A percentile compares a stretch with the other conserved stretches of the same genome.
Conservation (phyloP, 2,113 vertebrate species). For the Pelmatolapia mariae region DNA sequence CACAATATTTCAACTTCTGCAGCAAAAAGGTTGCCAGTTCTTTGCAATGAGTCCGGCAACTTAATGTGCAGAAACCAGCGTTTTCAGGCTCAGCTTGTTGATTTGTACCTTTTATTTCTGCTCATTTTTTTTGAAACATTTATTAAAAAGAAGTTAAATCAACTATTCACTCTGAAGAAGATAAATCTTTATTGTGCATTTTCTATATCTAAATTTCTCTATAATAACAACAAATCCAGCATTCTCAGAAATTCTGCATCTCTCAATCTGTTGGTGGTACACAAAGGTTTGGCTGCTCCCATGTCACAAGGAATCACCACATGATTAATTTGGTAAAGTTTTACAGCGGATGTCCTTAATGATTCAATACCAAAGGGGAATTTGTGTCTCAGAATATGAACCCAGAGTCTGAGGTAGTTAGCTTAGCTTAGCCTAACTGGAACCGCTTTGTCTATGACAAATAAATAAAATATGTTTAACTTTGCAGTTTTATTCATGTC, state of each 20-base stretch:
- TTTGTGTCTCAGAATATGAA: background rate
- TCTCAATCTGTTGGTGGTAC: background rate
- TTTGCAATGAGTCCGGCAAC: background rate
- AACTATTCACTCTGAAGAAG: background rate
- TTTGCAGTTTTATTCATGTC: background rate
- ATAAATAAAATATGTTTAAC: background rate
- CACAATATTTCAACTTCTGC: background rate
- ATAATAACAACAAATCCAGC: background rate
- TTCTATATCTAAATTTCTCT: background rate
- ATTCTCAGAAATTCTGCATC: background rate
- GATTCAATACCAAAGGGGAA: background rate
- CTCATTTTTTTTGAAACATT: no score
- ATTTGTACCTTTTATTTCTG: background rate
- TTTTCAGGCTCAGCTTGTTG: background rate
- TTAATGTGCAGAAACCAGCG: background rate
- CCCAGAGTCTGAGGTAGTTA: background rate
- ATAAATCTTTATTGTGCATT: background rate
- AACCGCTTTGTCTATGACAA: background rate
- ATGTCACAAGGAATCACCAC: background rate
- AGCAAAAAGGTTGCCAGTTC: background rate
- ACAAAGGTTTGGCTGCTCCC: background rate
- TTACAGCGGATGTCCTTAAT: background rate
- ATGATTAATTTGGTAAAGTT: background rate
- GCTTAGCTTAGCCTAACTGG: background rate
- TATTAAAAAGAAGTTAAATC: background rate